A percentile compares a stretch with the other conserved stretches of the same genome.
Evolutionary conservation across 92 coral and sea anemone species (phyloP).

Genomic region (Actinostola sp.): DNA sequence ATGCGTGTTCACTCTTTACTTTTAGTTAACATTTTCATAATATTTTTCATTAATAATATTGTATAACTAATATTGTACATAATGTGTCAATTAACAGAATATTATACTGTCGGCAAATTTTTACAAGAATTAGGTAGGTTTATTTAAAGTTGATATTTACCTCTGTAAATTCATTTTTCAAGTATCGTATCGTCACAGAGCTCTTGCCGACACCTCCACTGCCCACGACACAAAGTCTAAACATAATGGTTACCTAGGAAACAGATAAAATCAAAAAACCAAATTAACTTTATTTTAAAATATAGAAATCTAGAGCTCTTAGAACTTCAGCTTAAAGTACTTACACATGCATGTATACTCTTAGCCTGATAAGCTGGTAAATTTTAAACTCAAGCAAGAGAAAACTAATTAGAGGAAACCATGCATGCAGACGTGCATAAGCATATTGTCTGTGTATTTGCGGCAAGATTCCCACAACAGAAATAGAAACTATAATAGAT

Average conservation of each 20-base stretch:
- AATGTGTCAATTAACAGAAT: background rate
- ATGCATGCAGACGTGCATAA: too few species aligned
- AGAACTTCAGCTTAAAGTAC: background rate
- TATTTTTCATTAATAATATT: too few species aligned
- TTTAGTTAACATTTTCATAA: too few species aligned
- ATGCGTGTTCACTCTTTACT: too few species aligned
- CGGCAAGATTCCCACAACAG: too few species aligned
- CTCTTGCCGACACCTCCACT: conserved; percentile 99
- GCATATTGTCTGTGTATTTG: too few species aligned
- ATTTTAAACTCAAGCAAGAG: too few species aligned
- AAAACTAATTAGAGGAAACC: too few species aligned
- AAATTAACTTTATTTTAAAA: background rate
- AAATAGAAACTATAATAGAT: too few species aligned
- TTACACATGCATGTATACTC: too few species aligned
- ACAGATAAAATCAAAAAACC: background rate
- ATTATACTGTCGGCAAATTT: background rate
- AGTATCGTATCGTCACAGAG: conserved; percentile 92
- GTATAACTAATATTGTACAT: too few species aligned
- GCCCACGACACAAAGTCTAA: conserved; percentile 96
- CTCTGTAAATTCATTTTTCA: conserved; percentile 97
- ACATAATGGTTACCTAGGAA: conserved; percentile 51
- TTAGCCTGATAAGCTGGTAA: too few species aligned
- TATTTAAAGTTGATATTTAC: conserved; percentile 27
- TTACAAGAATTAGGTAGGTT: background rate
- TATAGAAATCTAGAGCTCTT: background rate